A percentile compares a stretch with the other conserved stretches of the same genome.
phyloP scores from a whole-genome alignment of 2,797 vertebrate species.

The Lepus townsendii region DNA sequence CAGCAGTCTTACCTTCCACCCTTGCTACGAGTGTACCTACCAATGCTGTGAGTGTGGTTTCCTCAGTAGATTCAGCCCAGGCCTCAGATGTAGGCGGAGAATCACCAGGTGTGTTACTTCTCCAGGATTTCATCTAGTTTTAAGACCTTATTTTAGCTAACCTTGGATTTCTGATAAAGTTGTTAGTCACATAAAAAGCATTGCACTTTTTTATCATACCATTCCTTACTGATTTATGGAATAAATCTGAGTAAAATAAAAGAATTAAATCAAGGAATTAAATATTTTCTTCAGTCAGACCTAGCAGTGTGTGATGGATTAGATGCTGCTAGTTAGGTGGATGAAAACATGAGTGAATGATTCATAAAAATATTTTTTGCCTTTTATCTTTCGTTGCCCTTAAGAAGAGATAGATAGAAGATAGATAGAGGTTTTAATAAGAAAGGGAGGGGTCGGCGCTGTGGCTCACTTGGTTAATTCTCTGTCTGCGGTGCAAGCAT shows the following conservation, averaged over 20 bases:
- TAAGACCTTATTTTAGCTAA: conserved; percentile 31
- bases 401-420: neutral
- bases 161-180: conserved; percentile 14
- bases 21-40: conserved; percentile 83
- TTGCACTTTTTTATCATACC: conserved; percentile 32
- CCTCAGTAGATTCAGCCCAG: conserved; percentile 91
- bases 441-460: neutral
- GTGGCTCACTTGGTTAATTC: no score
- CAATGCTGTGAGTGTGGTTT: conserved; percentile 95
- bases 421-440: neutral
- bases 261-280: neutral
- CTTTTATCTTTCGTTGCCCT: neutral
- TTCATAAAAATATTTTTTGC: neutral
- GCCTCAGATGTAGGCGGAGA: conserved; percentile 86
- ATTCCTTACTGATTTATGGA: conserved; percentile 43
- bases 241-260: conserved; percentile 57
- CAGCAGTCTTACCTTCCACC: conserved; percentile 85
- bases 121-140: neutral
- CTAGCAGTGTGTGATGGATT: neutral
- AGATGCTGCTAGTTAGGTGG: neutral
- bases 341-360: neutral
- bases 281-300: conserved; percentile 17
- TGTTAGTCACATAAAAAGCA: neutral
- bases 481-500: no score
- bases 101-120: conserved; percentile 90